These are phyloP conservation scores for Apteryx mantelli DNA, from an alignment of 2,113 vertebrate species.

Conservation along the genomic window DNA sequence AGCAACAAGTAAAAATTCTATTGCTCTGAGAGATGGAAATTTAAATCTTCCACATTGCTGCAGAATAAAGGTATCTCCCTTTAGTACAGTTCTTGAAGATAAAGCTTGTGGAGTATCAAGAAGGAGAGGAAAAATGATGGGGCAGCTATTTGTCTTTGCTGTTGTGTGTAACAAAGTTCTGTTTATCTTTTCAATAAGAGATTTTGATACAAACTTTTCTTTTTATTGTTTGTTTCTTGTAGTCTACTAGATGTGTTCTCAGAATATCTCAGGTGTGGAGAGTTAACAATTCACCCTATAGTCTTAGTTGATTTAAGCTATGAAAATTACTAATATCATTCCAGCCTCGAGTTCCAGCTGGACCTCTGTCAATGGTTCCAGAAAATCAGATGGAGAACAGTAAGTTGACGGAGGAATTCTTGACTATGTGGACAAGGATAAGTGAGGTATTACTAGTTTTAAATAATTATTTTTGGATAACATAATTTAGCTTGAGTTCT, in stretches of 20 bases:
- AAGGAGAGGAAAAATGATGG: background rate
- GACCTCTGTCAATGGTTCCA: slow-evolving; percentile 78
- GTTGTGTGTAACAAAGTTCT: background rate
- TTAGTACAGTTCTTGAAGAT: background rate
- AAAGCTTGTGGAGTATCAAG: background rate
- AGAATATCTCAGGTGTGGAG: background rate
- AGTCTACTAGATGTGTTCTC: accelerated
- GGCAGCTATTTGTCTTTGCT: background rate
- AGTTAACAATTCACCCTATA: background rate
- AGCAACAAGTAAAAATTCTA: background rate
- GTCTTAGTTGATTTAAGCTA: background rate
- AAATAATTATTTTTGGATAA: background rate
- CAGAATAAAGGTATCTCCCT: background rate
- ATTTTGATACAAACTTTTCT: background rate
- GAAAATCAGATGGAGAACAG: background rate
- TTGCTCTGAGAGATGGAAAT: background rate
- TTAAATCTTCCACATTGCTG: background rate
- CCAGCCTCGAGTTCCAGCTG: slow-evolving; percentile 67
- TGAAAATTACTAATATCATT: background rate
- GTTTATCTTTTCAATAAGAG: background rate
- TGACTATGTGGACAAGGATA: slow-evolving; percentile 69
- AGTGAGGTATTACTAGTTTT: slow-evolving; percentile 68
- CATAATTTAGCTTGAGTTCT: background rate
- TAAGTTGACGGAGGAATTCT: slow-evolving; percentile 35
- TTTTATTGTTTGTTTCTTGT: background rate